Evolutionary conservation across 2,797 vertebrate genomes (phyloP), one percentile per base, ranked within the genome.

Genomic region (Megalops cyprinoides): DNA sequence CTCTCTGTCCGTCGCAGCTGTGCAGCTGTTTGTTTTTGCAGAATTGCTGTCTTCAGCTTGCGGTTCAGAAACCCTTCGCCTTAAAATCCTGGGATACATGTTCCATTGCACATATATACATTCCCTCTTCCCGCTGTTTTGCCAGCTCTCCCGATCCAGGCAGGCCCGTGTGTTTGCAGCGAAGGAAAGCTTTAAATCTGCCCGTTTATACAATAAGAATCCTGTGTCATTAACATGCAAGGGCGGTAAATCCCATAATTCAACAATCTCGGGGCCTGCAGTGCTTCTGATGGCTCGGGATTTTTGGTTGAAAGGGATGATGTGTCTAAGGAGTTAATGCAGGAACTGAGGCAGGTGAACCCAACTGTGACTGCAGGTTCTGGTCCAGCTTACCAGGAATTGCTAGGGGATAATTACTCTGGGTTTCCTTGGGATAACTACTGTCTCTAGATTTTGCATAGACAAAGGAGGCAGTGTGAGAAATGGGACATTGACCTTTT

Each of bases 181-280:
- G 15, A 23, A 71, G 67, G 39, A 44, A 44, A 71, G 37, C 67
- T n/a, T 71, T 23, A 71, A 71, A 44, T 44, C 20, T 23, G 1
- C 12, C 44, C 67, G 37, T 44, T 71, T n/a, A 71, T 23, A 23
- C 37, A 71, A 23, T 23, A 71, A 14, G 44, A 44, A 39, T 39
- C 67, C 67, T 1, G 37, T 71, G 39, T 71, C 42, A 71, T 71
- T 71, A 71, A 71, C 67, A 71, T n/a, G 37, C 42, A 44, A 20
- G 12, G 39, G 18, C 8, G 42, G 67, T 71, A 44, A 71, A 25
- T 71, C 67, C 67, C 67, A 71, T 44, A 71, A 71, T 42, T 37
- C 67, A 71, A 44, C 44, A 20, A 71, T 71, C 44, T n/a, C 7
- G 37, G 37, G 67, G 67, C 67, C 44, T 20, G 10, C 37, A 71